phyloP scores from a whole-genome alignment of 1,140 invertebrate genomes.

The Papilio aristodemus region DNA sequence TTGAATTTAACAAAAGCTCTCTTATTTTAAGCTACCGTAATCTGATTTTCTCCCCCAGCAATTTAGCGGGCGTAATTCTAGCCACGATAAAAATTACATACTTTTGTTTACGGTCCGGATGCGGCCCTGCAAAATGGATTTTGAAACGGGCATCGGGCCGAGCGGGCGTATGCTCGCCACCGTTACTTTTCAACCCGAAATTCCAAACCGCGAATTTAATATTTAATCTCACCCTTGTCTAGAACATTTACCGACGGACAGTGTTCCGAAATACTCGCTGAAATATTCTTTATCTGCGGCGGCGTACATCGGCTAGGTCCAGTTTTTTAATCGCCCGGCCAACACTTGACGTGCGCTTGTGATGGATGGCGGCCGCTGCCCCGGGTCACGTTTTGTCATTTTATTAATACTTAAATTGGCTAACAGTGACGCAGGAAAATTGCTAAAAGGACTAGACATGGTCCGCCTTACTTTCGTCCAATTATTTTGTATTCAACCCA shows the following conservation, averaged over 20 bases:
- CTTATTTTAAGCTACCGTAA: conserved; percentile 33
- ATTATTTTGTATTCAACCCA: conserved; percentile 18
- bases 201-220: conserved; percentile 77
- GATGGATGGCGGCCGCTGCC: conserved; percentile 68
- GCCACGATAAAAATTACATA: conserved; percentile 49
- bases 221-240: conserved; percentile 79
- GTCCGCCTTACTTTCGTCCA: conserved; percentile 5
- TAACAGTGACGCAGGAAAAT: conserved; percentile 68
- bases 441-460: conserved; percentile 38
- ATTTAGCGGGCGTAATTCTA: conserved; percentile 47
- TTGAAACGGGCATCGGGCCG: conserved; percentile 41
- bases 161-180: conserved; percentile 51
- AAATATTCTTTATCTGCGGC: conserved; percentile 51
- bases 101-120: conserved; percentile 46
- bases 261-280: conserved; percentile 65
- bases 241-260: conserved; percentile 71
- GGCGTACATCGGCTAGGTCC: conserved; percentile 64
- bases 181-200: conserved; percentile 72
- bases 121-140: conserved; percentile 42
- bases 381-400: conserved; percentile 77
- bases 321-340: conserved; percentile 76
- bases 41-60: conserved; percentile 37
- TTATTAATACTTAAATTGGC: conserved; percentile 80
- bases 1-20: conserved; percentile 33
- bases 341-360: conserved; percentile 72